Conservation (phyloP, 2,797 vertebrate genomes). For the Rousettus madagascariensis region DNA sequence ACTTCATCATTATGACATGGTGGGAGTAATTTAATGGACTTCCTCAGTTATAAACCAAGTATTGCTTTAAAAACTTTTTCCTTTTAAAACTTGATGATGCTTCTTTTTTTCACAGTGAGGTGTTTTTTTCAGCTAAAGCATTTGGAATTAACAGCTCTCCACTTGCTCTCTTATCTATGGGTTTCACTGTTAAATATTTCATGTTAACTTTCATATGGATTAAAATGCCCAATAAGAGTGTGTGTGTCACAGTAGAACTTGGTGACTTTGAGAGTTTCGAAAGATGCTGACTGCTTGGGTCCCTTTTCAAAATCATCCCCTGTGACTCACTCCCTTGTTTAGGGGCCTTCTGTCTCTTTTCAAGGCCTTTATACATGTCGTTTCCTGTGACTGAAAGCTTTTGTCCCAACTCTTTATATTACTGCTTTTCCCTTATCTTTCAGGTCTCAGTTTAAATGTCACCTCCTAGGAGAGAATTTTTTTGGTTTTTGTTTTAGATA, state of each 20-base stretch:
- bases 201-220: not conserved
- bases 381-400: not conserved
- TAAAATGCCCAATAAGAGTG: not conserved
- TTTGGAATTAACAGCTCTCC: not conserved
- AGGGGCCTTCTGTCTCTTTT: not conserved
- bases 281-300: not conserved
- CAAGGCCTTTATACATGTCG: not conserved
- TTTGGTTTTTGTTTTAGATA: not conserved
- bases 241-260: not conserved
- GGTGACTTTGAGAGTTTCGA: not conserved
- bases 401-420: not conserved
- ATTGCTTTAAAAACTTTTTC: not conserved
- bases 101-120: not conserved
- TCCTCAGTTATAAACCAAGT: not conserved
- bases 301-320: not conserved
- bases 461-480: not conserved
- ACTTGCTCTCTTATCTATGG: not conserved
- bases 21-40: not conserved
- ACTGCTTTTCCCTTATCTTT: not conserved
- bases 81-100: not conserved
- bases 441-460: constrained; percentile 16
- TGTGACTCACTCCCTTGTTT: not conserved
- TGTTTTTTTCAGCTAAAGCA: not conserved
- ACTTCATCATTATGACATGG: not conserved
- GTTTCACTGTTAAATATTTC: not conserved